Evolutionary conservation across 2,797 vertebrate genomes (phyloP).

Genomic region (Chloroceryle amazona): DNA sequence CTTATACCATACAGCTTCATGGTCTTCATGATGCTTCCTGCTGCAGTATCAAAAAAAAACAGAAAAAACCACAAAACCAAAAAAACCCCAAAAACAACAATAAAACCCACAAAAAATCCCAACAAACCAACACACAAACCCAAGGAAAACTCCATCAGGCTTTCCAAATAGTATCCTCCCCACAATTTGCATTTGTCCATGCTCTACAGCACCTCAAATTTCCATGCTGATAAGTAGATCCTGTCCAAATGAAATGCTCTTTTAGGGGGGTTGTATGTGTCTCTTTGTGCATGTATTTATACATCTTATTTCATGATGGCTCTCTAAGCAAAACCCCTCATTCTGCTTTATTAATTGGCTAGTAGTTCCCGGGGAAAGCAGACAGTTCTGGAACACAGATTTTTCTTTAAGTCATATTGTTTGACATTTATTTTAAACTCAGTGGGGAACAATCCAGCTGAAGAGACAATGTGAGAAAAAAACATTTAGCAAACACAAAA

Average conservation of each 20-base stretch:
- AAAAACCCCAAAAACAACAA: too few relatives aligned
- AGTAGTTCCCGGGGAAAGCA: constrained; percentile 30
- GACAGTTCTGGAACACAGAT: not conserved
- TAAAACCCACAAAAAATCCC: too few relatives aligned
- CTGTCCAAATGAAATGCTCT: constrained; percentile 50
- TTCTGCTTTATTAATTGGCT: constrained; percentile 51
- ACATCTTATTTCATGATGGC: not conserved
- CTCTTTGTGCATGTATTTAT: not conserved
- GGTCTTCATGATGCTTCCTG: not conserved
- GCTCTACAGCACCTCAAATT: constrained; percentile 2
- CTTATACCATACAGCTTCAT: not conserved
- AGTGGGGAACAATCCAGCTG: not conserved
- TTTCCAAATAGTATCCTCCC: not conserved
- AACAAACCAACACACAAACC: too few relatives aligned
- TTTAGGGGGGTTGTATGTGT: constrained; percentile 7
- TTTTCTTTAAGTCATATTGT: constrained; percentile 6
- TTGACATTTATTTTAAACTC: constrained; percentile 39
- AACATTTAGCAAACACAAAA: constrained; percentile 6
- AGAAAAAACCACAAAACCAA: too few relatives aligned
- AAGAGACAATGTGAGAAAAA: not conserved
- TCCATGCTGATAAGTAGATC: not conserved
- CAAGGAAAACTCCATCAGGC: not conserved
- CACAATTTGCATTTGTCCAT: not conserved
- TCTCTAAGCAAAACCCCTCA: constrained; percentile 38
- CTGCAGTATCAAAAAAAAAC: not conserved